These are phyloP conservation scores for Vannuccia rotundouncinata DNA, from an alignment of 2,888 invertebrate genomes.

Conservation along the genomic window DNA sequence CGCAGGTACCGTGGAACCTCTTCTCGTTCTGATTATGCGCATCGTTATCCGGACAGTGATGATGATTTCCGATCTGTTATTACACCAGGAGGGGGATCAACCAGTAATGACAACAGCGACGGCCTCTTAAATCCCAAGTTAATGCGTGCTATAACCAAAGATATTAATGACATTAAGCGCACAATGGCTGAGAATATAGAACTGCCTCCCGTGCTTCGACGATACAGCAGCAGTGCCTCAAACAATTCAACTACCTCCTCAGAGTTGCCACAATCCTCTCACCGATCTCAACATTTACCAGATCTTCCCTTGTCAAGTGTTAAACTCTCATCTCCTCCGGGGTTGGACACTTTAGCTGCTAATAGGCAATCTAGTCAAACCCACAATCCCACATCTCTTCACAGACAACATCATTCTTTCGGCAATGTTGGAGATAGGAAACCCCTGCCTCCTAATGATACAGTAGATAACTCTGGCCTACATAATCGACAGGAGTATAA, in stretches of 20 bases:
- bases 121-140: neutral
- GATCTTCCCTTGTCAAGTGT: neutral
- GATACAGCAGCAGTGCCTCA: neutral
- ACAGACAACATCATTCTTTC: neutral
- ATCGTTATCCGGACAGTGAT: neutral
- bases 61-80: neutral
- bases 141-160: constrained; percentile 21
- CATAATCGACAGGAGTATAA: neutral
- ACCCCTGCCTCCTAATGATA: neutral
- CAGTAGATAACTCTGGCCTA: neutral
- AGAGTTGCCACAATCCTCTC: neutral
- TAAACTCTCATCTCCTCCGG: neutral
- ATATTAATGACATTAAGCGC: constrained; percentile 14
- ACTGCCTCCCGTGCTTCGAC: neutral
- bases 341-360: neutral
- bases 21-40: neutral
- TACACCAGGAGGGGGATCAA: neutral
- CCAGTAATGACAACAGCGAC: neutral
- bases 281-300: neutral
- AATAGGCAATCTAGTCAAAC: neutral
- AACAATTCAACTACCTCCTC: neutral
- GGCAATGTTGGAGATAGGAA: neutral
- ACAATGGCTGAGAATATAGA: constrained; percentile 11
- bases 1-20: neutral
- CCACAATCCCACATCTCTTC: neutral